Conservation (phyloP, 2,797 vertebrate species). For the Diplodus sargus region DNA sequence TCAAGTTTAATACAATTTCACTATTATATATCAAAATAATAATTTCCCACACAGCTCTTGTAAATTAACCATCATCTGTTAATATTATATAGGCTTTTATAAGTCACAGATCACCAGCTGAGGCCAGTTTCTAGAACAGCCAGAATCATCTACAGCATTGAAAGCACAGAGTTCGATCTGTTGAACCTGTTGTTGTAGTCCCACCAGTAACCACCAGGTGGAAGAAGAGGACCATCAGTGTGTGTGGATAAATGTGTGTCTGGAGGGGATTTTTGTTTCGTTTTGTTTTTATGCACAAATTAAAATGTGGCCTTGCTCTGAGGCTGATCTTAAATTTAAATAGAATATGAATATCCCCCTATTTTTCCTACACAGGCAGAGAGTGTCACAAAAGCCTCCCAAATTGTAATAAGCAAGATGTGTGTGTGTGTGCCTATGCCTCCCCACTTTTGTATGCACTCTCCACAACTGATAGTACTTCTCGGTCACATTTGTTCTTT, state of each 20-base stretch:
- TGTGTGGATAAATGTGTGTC: neutral
- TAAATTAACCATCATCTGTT: neutral
- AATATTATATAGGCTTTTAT: neutral
- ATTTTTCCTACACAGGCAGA: neutral
- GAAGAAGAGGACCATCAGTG: constrained; percentile 45
- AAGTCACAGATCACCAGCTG: constrained; percentile 2
- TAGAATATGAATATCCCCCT: no score
- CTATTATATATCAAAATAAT: neutral
- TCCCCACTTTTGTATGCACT: neutral
- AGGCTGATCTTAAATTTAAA: neutral
- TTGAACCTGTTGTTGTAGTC: constrained; percentile 33
- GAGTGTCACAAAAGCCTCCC: neutral
- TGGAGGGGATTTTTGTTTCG: neutral
- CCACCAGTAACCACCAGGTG: constrained; percentile 64
- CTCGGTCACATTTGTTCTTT: constrained; percentile 73
- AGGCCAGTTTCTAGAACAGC: constrained; percentile 10
- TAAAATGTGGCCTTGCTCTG: neutral
- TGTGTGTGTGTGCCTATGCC: neutral
- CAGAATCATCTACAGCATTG: neutral
- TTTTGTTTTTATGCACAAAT: neutral
- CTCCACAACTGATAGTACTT: neutral
- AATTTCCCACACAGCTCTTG: neutral
- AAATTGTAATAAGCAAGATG: neutral
- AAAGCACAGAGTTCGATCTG: neutral
- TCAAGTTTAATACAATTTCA: no score